A percentile compares a stretch with the other conserved stretches of the same genome.
These are phyloP conservation scores for Orientallactaga bullata DNA, from an alignment of 2,113 vertebrate species.

Conservation along the genomic window DNA sequence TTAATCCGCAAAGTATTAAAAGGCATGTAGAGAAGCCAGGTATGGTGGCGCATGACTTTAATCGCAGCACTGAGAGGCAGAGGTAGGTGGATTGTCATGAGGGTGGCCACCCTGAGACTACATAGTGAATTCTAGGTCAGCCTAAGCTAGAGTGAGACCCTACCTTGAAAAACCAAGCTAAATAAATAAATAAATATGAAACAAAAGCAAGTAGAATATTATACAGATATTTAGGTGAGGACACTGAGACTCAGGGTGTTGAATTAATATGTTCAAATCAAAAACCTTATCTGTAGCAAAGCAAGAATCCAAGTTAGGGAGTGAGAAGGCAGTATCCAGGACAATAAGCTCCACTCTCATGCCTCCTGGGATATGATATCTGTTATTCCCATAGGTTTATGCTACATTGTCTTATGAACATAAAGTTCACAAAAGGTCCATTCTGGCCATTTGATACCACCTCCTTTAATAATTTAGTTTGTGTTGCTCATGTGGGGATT, in stretches of 20 bases:
- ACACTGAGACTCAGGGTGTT: not conserved
- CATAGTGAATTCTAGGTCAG: too few species aligned
- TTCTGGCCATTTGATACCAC: not conserved
- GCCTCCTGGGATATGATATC: not conserved
- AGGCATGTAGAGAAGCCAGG: not conserved
- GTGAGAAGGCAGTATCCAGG: not conserved
- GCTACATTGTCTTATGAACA: constrained; percentile 5
- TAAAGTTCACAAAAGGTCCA: constrained; percentile 5
- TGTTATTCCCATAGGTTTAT: not conserved
- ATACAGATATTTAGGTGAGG: not conserved
- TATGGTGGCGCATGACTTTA: too few species aligned
- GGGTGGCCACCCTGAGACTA: too few species aligned
- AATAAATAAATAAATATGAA: too few species aligned
- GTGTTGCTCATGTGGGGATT: constrained; percentile 30
- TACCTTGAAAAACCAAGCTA: too few species aligned
- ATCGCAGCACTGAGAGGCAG: too few species aligned
- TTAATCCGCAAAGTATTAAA: not conserved
- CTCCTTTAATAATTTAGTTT: constrained; percentile 59
- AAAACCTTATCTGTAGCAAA: not conserved
- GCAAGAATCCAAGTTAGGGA: not conserved
- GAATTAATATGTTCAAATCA: not conserved
- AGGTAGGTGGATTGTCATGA: too few species aligned
- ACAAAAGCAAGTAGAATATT: not conserved
- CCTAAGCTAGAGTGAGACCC: too few species aligned
- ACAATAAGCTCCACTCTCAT: not conserved